Conservation (phyloP, 2,888 invertebrate genomes). For the Callyntrura guangdongensis region DNA sequence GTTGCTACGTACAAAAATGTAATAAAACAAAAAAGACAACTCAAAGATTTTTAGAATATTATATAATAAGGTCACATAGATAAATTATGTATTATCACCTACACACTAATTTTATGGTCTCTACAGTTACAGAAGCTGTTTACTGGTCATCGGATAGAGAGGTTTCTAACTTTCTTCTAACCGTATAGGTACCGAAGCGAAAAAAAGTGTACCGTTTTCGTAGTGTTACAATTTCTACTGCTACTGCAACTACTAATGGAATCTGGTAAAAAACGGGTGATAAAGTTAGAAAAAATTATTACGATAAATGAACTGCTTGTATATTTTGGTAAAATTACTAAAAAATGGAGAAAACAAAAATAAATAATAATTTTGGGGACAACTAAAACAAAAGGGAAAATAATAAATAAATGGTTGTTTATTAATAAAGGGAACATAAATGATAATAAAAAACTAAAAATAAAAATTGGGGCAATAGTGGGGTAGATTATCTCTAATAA, state of each 20-base stretch:
- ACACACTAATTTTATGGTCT: neutral
- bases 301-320: conserved; percentile 18
- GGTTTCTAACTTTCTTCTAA: conserved; percentile 13
- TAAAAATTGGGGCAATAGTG: neutral
- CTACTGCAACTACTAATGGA: conserved; percentile 18
- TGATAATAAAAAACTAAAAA: neutral
- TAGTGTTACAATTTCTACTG: neutral
- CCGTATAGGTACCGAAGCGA: neutral
- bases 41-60: neutral
- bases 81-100: conserved; percentile 25
- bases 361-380: conserved; percentile 8
- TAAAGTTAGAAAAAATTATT: conserved; percentile 44
- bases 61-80: neutral
- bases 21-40: conserved; percentile 41
- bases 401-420: neutral
- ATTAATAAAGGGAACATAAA: neutral
- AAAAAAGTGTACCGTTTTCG: conserved; percentile 1
- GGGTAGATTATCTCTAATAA: neutral
- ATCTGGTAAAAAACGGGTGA: conserved; percentile 8
- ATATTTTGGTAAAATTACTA: neutral
- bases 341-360: conserved; percentile 47
- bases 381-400: conserved; percentile 49
- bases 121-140: conserved; percentile 33
- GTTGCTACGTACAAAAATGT: conserved; percentile 44
- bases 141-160: conserved; percentile 24